A percentile compares a stretch with the other conserved stretches of the same genome.
Evolutionary conservation across 35 echinoderm and acorn worm genomes (phyloP).

Genomic region (Lytechinus variegatus): DNA sequence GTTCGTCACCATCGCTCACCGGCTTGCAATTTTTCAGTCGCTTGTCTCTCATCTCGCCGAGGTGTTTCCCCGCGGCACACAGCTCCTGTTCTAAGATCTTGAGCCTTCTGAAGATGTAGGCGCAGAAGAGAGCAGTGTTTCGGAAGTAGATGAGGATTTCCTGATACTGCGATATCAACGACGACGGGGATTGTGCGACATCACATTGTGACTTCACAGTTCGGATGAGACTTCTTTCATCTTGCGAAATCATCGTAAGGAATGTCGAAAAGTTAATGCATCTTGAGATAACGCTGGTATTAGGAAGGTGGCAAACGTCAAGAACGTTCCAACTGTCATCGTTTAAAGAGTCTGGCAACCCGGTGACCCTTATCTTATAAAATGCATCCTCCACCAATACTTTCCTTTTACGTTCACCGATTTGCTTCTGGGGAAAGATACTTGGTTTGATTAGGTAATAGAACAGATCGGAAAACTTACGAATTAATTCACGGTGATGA

Average conservation of each 20-base stretch:
- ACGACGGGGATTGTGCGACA: slow-evolving; percentile 5
- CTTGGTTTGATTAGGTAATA: neutral
- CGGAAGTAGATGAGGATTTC: neutral
- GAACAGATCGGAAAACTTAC: neutral
- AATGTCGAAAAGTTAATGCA: neutral
- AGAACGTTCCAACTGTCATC: neutral
- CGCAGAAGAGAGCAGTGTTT: neutral
- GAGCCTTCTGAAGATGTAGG: slow-evolving; percentile 4
- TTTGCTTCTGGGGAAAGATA: neutral
- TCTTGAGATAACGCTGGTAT: neutral
- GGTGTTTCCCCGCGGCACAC: neutral
- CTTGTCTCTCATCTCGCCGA: slow-evolving; percentile 26
- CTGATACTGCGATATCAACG: slow-evolving; percentile 3
- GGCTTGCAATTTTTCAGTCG: slow-evolving; percentile 3
- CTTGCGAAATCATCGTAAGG: neutral
- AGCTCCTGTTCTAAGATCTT: slow-evolving; percentile 1
- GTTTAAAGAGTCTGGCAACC: neutral
- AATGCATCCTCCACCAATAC: neutral
- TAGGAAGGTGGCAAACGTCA: neutral
- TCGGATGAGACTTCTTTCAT: neutral
- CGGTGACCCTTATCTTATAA: neutral
- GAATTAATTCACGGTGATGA: neutral
- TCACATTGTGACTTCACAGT: neutral
- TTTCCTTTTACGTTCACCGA: neutral
- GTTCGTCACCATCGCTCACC: neutral